A percentile compares a stretch with the other conserved stretches of the same genome.
phyloP scores from a whole-genome alignment of 2,113 vertebrate species.

The Pelobates fuscus region DNA sequence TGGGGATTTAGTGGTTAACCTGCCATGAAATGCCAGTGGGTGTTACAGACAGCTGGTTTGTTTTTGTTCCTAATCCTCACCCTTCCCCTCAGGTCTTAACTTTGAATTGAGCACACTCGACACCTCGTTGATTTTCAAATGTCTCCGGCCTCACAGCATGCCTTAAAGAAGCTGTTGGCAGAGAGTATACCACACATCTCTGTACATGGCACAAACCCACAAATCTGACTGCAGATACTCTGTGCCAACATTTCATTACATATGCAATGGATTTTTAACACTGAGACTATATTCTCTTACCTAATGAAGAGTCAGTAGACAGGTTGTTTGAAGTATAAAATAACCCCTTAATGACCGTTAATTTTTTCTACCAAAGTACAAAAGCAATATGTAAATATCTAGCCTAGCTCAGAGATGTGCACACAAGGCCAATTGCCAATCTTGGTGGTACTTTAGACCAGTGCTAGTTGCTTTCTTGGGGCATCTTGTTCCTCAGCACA shows the following conservation, averaged over 20 bases:
- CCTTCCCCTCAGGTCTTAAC: conserved; percentile 12
- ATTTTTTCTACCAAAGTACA: too few relatives aligned
- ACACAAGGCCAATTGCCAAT: too few relatives aligned
- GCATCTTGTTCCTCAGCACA: too few relatives aligned
- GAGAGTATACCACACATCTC: conserved; percentile 15
- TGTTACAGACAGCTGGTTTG: conserved; percentile 8
- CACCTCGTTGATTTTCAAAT: conserved; percentile 35
- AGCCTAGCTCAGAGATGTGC: too few relatives aligned
- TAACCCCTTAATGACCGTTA: too few relatives aligned
- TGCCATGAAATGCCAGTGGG: neutral
- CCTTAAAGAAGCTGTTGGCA: conserved; percentile 27
- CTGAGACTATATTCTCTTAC: neutral
- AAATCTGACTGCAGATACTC: conserved; percentile 9
- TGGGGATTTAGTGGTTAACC: neutral
- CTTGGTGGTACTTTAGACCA: too few relatives aligned
- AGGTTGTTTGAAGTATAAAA: too few relatives aligned
- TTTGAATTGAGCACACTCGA: conserved; percentile 32
- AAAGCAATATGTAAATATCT: too few relatives aligned
- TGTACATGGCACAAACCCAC: conserved; percentile 28
- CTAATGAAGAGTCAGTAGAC: neutral
- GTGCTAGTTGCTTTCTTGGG: too few relatives aligned
- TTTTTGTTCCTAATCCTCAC: conserved; percentile 20
- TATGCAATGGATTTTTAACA: neutral
- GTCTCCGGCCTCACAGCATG: conserved; percentile 30
- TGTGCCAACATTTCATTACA: neutral